Base-by-base conservation (phyloP, 1,140 invertebrate genomes). In the Sinella curviseta region DNA sequence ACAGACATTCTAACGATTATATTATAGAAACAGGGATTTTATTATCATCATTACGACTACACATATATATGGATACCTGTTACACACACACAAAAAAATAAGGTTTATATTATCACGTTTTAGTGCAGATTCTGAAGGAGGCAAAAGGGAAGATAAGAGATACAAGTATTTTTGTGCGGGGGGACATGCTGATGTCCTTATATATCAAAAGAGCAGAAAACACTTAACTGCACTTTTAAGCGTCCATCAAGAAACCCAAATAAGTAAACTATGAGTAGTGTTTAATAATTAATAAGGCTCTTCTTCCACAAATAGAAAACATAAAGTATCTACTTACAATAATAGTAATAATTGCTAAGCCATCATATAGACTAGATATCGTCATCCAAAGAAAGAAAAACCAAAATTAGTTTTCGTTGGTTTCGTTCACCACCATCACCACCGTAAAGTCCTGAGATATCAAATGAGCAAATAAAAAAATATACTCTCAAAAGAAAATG, bases 151-250 rank as follows among this genome's bases (percentile, higher is more conserved):
- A 14, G 24, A 26, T 17, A 24, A 24, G 24, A 60, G 55, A 60
- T 60, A 60, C 12, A 24, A 24, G n/a, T 60, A 60, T 60, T n/a
- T n/a, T n/a, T 60, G 55, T 60, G n/a, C n/a, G 55, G 55, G 55
- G 55, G 55, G n/a, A n/a, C n/a, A 65, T 48, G 39, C 8, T 20
- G 65, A 70, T 70, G 65, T 70, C 65, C 65, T 70, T 70, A 70
- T 70, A 70, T 70, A 70, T 31, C 65, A 33, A 70, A 70, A 70
- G 31, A 30, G 57, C 24, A 65, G n/a, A 33, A 70, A 70, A 33
- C 31, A 70, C 65, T 70, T 70, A 70, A 70, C 65, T 70, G 65
- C 65, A 70, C 24, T 70, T 70, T 70, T 70, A 70, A 70, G 65
- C 65, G 65, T 12, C 65, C 65, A 70, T 70, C 65, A 70, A 31